Conservation (phyloP, 2,113 vertebrate genomes). For the Smithornis capensis region DNA sequence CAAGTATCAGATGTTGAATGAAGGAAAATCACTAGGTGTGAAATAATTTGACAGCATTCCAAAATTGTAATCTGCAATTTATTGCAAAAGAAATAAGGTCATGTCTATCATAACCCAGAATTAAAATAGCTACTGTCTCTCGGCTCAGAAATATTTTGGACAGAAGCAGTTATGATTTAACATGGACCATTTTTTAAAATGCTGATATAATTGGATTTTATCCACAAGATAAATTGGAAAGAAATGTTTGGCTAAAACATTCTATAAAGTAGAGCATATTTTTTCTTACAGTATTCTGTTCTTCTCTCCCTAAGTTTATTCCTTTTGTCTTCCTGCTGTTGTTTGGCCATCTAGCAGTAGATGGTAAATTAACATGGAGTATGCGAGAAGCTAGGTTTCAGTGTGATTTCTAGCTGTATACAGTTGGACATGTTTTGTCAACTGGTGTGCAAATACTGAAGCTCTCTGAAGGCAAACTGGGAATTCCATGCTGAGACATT, state of each 20-base stretch:
- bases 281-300: neutral
- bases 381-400: neutral
- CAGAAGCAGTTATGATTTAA: neutral
- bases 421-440: neutral
- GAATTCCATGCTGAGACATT: neutral
- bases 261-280: neutral
- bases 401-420: neutral
- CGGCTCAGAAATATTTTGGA: slow-evolving; percentile 12
- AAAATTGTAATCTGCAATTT: slow-evolving; percentile 34
- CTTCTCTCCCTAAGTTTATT: neutral
- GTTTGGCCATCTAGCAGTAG: neutral
- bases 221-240: neutral
- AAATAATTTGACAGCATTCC: slow-evolving; percentile 37
- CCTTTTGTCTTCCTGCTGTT: neutral
- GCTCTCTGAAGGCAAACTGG: neutral
- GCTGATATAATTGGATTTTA: neutral
- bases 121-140: slow-evolving; percentile 26
- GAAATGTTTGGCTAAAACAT: neutral
- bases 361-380: neutral
- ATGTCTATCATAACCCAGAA: neutral
- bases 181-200: neutral
- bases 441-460: neutral
- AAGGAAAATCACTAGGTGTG: slow-evolving; percentile 33
- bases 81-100: slow-evolving; percentile 30
- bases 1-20: slow-evolving; percentile 13